Evolutionary conservation across 2,797 vertebrate genomes (phyloP).

Genomic region (Orientallactaga sibirica): DNA sequence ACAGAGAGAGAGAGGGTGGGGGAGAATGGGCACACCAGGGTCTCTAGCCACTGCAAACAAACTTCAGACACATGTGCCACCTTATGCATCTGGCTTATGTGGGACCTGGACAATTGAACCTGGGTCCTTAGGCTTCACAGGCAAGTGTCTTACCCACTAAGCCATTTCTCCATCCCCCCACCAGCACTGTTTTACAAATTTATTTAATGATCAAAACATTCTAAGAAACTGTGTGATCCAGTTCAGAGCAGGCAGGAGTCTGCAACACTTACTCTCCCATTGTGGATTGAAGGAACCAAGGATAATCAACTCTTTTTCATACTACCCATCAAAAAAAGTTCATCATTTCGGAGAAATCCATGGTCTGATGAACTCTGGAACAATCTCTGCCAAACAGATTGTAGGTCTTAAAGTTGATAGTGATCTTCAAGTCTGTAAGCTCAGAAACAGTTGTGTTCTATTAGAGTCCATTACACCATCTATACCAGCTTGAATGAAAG

Average conservation of each 20-base stretch:
- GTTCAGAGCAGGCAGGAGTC: not conserved
- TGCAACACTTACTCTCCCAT: not conserved
- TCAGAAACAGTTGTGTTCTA: not conserved
- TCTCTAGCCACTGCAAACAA: no score
- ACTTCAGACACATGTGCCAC: no score
- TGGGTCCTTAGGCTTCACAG: no score
- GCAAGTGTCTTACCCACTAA: no score
- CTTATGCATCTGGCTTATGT: no score
- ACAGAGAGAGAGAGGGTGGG: no score
- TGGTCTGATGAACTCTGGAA: not conserved
- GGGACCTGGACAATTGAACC: no score
- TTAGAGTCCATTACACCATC: not conserved
- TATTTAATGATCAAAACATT: no score
- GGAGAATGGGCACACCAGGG: no score
- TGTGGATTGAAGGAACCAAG: not conserved
- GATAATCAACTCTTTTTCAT: not conserved
- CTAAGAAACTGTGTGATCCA: not conserved
- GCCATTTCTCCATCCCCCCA: no score
- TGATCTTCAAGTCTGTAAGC: not conserved
- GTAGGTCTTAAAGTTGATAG: slow-evolving; percentile 7
- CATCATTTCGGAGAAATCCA: not conserved
- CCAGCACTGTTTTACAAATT: no score
- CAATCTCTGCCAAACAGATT: not conserved
- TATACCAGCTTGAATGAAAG: not conserved
- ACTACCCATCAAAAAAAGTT: not conserved